Evolutionary conservation across 2,113 vertebrate genomes (phyloP).

Genomic region (Mungos mungo): DNA sequence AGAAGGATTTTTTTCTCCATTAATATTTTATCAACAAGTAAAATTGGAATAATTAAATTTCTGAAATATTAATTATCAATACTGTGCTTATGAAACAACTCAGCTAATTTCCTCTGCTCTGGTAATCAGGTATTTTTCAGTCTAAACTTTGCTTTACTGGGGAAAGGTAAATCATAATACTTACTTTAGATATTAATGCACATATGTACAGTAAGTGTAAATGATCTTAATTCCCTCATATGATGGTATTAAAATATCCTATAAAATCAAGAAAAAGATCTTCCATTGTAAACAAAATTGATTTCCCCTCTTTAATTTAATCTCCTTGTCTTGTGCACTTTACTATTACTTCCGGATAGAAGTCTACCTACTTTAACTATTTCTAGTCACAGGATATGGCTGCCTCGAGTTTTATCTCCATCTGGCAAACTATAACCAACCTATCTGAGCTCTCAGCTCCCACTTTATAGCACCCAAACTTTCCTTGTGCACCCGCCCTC

Average conservation of each 20-base stretch:
- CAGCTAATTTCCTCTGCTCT: not conserved
- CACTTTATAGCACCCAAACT: slow-evolving; percentile 5
- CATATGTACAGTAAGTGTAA: accelerated
- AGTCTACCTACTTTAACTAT: slow-evolving; percentile 54
- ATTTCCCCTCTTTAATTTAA: not conserved
- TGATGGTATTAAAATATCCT: not conserved
- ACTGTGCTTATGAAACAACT: not conserved
- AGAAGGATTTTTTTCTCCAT: not conserved
- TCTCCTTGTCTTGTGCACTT: not conserved
- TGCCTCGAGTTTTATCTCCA: slow-evolving; percentile 74
- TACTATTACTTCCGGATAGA: not conserved
- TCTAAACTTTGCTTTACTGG: not conserved
- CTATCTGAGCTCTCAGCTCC: slow-evolving; percentile 68
- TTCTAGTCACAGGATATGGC: slow-evolving; percentile 87
- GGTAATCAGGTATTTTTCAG: not conserved
- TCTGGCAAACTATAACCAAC: slow-evolving; percentile 69
- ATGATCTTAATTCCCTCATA: not conserved
- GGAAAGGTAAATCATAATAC: not conserved
- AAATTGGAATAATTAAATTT: not conserved
- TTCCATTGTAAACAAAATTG: not conserved
- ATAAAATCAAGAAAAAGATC: not conserved
- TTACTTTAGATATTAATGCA: not conserved
- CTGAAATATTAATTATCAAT: not conserved
- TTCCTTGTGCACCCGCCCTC: not conserved
- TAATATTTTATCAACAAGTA: not conserved